A percentile compares a stretch with the other conserved stretches of the same genome.
Conservation (phyloP, 2,888 invertebrate species). For the Pachycephus smyrnensis region DNA sequence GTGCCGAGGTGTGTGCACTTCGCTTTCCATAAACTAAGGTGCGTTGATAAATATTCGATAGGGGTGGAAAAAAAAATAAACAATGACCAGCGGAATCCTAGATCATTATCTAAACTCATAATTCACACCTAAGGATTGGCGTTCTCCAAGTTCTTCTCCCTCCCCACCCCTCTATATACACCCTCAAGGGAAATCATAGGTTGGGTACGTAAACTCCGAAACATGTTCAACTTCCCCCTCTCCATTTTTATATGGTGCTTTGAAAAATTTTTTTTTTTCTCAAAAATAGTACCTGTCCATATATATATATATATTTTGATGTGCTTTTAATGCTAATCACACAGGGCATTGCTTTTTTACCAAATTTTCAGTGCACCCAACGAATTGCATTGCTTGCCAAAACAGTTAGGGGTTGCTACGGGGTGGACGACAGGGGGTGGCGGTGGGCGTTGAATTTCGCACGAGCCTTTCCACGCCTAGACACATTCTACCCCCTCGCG, state of each 20-base stretch:
- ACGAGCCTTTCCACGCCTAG: not conserved
- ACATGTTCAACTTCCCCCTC: not conserved
- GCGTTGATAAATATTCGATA: not conserved
- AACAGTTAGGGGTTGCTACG: no score
- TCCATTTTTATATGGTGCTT: not conserved
- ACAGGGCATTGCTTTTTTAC: no score
- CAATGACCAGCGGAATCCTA: not conserved
- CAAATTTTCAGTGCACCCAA: no score
- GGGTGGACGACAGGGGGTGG: not conserved
- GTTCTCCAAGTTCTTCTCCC: not conserved
- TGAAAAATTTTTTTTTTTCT: not conserved
- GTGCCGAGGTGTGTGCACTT: not conserved
- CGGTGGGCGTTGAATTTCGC: not conserved
- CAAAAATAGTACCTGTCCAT: not conserved
- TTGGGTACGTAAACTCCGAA: not conserved
- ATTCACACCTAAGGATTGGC: not conserved
- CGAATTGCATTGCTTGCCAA: no score
- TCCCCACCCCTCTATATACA: not conserved
- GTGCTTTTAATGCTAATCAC: no score
- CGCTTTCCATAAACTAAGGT: not conserved
- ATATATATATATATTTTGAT: no score
- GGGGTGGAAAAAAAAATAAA: not conserved
- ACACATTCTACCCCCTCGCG: not conserved
- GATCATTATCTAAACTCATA: not conserved
- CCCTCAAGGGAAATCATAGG: not conserved